Evolutionary conservation across 2,888 invertebrate species (phyloP).

Genomic region (Tiliacea citrago): DNA sequence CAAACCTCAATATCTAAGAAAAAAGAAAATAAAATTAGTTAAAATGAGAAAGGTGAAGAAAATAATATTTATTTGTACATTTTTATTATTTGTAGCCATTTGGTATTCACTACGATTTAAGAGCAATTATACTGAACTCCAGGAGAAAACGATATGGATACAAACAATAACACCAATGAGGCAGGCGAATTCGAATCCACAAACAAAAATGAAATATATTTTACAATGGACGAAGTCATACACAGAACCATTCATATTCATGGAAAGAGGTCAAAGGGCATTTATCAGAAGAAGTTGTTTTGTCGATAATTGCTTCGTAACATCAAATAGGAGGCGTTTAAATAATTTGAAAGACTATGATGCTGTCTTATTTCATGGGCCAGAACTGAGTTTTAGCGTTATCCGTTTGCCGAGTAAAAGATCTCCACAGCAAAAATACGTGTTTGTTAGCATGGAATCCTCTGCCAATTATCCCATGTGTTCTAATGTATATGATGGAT

Average conservation of each 20-base stretch:
- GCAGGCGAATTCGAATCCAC: background rate
- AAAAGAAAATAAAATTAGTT: background rate
- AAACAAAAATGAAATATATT: conserved; percentile 32
- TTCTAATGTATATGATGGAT: conserved; percentile 64
- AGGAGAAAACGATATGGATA: background rate
- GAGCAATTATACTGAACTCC: background rate
- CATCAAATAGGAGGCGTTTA: conserved; percentile 24
- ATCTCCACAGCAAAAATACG: conserved; percentile 30
- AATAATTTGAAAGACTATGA: conserved; percentile 26
- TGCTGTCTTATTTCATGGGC: conserved; percentile 35
- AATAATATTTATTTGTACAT: background rate
- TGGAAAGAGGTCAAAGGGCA: conserved; percentile 25
- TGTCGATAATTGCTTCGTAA: conserved; percentile 34
- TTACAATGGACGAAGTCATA: conserved; percentile 36
- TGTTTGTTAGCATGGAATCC: conserved; percentile 71
- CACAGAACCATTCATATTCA: conserved; percentile 15
- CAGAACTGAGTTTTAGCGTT: conserved; percentile 1
- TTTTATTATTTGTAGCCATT: background rate
- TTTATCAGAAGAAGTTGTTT: conserved; percentile 27
- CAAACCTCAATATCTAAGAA: background rate
- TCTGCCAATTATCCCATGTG: conserved; percentile 71
- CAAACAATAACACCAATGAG: background rate
- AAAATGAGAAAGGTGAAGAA: background rate
- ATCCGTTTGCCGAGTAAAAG: conserved; percentile 25
- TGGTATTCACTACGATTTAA: background rate